These are phyloP conservation scores for Stenichneumon culpator DNA, from an alignment of 2,888 invertebrate species.

Conservation along the genomic window DNA sequence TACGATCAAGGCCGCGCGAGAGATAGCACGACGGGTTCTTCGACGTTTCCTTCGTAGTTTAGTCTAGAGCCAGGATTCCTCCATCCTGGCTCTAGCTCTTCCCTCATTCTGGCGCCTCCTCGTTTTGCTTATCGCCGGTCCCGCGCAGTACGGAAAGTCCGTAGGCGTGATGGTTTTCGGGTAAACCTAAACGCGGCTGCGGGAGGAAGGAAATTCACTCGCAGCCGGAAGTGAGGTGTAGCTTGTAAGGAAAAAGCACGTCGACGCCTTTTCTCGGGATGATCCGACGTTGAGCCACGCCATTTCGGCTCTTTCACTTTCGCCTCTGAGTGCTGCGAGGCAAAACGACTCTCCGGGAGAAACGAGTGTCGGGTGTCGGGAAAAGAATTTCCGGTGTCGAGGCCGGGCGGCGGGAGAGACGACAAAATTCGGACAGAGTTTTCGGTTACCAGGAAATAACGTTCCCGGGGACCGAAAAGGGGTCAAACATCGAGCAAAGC, in stretches of 20 bases:
- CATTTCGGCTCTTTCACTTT: neutral
- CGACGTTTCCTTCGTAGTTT: constrained; percentile 22
- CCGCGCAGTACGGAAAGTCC: neutral
- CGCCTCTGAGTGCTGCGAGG: neutral
- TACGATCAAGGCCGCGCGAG: constrained; percentile 62
- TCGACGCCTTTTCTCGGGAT: constrained; percentile 39
- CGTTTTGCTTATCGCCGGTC: constrained; percentile 55
- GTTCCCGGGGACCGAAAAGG: neutral
- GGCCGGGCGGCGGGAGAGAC: neutral
- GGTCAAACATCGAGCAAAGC: neutral
- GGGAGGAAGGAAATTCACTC: constrained; percentile 55
- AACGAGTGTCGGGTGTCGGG: constrained; percentile 44
- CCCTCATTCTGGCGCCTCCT: constrained; percentile 13
- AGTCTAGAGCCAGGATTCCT: no score
- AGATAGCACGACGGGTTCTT: constrained; percentile 50
- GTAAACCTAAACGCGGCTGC: constrained; percentile 13
- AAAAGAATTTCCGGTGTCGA: neutral
- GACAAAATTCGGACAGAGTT: constrained; percentile 10
- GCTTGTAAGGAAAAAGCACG: neutral
- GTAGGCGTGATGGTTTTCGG: constrained; percentile 14
- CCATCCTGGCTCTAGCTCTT: neutral
- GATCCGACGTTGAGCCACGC: constrained; percentile 26
- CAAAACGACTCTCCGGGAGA: constrained; percentile 9
- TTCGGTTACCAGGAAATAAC: constrained; percentile 54
- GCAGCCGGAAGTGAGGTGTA: constrained; percentile 50